Conservation (phyloP, 2,113 vertebrate species). For the Eulacestoma nigropectus region DNA sequence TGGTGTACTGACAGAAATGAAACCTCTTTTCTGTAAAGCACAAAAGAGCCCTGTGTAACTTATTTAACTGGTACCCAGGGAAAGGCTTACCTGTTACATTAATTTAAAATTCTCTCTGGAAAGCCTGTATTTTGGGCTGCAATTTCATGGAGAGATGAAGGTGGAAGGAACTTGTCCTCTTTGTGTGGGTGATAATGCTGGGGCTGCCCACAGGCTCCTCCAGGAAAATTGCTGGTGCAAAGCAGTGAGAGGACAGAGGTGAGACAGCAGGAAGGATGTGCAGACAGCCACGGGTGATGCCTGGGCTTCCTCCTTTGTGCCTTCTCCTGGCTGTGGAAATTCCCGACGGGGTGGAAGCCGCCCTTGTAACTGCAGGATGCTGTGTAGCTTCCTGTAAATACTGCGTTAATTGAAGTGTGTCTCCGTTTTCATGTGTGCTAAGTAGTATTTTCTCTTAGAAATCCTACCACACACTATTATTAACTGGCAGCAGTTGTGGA, state of each 20-base stretch:
- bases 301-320: background rate
- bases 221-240: background rate
- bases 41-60: background rate
- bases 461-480: background rate
- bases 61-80: background rate
- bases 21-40: background rate
- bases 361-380: background rate
- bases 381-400: background rate
- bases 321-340: background rate
- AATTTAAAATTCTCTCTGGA: background rate
- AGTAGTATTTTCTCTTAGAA: constrained; percentile 5
- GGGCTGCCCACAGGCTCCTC: background rate
- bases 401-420: constrained; percentile 6
- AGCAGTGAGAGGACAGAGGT: background rate
- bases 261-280: background rate
- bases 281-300: background rate
- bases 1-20: background rate
- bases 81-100: background rate
- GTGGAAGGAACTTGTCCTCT: background rate
- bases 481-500: background rate
- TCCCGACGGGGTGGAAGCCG: background rate
- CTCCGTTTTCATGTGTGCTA: background rate
- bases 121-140: background rate
- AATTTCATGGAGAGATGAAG: background rate
- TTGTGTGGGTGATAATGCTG: background rate